Conservation (phyloP, 1,140 invertebrate genomes). For the Leptoteleia sp. region DNA sequence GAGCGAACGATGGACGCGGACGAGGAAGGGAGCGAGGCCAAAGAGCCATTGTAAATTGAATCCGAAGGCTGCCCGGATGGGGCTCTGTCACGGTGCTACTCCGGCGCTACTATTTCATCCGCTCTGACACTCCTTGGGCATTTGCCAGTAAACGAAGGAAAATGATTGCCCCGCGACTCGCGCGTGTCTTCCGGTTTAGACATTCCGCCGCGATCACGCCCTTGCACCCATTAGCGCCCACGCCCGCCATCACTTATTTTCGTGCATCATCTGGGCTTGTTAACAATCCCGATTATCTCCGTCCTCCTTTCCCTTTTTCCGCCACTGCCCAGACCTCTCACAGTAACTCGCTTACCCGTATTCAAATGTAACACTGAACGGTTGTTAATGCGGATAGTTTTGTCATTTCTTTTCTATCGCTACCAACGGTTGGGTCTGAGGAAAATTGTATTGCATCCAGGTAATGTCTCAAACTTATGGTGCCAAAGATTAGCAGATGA, state of each 20-base stretch:
- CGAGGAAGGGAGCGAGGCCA: constrained; percentile 50
- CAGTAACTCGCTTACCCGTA: no score
- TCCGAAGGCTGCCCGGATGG: constrained; percentile 69
- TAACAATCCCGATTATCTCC: not conserved
- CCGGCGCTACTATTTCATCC: constrained; percentile 70
- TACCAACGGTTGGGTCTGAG: no score
- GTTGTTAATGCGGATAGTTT: no score
- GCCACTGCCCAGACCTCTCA: no score
- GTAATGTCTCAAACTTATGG: no score
- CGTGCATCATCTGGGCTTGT: no score
- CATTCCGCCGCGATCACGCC: constrained; percentile 52
- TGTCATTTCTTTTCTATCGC: no score
- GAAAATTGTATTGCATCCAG: no score
- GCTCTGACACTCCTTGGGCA: constrained; percentile 64
- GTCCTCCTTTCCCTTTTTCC: not conserved
- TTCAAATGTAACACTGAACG: no score
- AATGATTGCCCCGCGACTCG: constrained; percentile 62
- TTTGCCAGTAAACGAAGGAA: constrained; percentile 67
- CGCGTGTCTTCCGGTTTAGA: constrained; percentile 58
- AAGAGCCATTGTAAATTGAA: constrained; percentile 71
- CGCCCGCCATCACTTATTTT: no score
- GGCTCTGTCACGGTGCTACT: constrained; percentile 66
- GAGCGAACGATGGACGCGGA: constrained; percentile 29
- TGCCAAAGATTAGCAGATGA: no score
- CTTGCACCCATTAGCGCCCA: constrained; percentile 11